A percentile compares a stretch with the other conserved stretches of the same genome.
Evolutionary conservation across 2,113 vertebrate genomes (phyloP).

Genomic region (Recurvirostra avosetta): DNA sequence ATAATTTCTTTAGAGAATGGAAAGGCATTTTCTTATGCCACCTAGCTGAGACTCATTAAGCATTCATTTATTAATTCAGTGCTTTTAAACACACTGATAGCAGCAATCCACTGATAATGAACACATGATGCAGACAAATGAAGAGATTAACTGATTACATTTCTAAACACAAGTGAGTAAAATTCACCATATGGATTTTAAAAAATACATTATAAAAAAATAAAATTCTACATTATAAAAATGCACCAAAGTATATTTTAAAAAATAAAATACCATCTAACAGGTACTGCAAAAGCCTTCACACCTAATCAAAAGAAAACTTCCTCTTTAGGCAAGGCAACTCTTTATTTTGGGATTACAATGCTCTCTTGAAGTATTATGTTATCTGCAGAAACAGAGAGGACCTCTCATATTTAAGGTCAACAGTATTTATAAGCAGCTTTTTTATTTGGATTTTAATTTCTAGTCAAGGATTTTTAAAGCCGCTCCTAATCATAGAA

Average conservation of each 20-base stretch:
- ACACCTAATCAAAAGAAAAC: neutral
- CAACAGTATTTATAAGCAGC: neutral
- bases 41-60: neutral
- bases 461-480: neutral
- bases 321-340: neutral
- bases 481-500: neutral
- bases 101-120: neutral
- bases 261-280: neutral
- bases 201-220: neutral
- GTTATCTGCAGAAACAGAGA: neutral
- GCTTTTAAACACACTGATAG: neutral
- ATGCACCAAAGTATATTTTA: neutral
- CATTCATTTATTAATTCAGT: neutral
- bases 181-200: neutral
- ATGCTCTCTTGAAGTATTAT: neutral
- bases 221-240: neutral
- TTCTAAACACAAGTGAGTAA: neutral
- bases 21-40: neutral
- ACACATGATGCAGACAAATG: neutral
- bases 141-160: neutral
- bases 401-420: neutral
- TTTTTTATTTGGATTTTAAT: neutral
- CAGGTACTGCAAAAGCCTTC: neutral
- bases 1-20: neutral
- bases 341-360: neutral